Conservation (phyloP, 2,113 vertebrate species). For the Leiothrix lutea region DNA sequence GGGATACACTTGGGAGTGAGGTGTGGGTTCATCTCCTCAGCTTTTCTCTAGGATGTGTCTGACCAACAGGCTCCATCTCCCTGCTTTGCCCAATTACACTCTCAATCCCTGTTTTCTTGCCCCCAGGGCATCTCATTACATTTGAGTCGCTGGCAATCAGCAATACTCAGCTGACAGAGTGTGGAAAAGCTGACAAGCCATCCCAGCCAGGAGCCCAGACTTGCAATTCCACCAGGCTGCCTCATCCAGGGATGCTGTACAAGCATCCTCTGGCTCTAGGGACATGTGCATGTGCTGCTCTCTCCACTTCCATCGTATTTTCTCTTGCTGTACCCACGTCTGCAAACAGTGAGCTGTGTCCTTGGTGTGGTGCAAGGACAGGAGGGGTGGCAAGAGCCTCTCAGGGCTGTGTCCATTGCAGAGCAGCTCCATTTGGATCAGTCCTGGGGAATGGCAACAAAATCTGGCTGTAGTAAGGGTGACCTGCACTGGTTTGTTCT, state of each 20-base stretch:
- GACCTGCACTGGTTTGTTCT: not conserved
- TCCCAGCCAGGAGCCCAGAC: not conserved
- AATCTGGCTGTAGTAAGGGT: rapidly evolving
- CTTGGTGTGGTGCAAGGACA: not conserved
- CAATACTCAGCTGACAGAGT: not conserved
- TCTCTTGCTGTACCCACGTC: not conserved
- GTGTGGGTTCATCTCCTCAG: not conserved
- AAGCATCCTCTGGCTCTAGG: rapidly evolving
- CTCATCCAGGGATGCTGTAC: rapidly evolving
- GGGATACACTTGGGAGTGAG: not conserved
- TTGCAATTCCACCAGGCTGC: not conserved
- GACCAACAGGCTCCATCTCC: not conserved
- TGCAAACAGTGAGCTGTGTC: not conserved
- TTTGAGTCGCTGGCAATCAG: not conserved
- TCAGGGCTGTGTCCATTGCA: not conserved
- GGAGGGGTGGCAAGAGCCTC: not conserved
- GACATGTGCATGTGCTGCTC: rapidly evolving
- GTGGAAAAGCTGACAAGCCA: not conserved
- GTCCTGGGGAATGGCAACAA: not conserved
- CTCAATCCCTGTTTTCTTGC: not conserved
- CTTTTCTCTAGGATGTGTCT: not conserved
- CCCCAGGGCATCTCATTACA: not conserved
- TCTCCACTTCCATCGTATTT: rapidly evolving
- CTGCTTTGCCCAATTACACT: not conserved
- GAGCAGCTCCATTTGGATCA: rapidly evolving